phyloP scores from a whole-genome alignment of 2,113 vertebrate species.

The Hippolais icterina region DNA sequence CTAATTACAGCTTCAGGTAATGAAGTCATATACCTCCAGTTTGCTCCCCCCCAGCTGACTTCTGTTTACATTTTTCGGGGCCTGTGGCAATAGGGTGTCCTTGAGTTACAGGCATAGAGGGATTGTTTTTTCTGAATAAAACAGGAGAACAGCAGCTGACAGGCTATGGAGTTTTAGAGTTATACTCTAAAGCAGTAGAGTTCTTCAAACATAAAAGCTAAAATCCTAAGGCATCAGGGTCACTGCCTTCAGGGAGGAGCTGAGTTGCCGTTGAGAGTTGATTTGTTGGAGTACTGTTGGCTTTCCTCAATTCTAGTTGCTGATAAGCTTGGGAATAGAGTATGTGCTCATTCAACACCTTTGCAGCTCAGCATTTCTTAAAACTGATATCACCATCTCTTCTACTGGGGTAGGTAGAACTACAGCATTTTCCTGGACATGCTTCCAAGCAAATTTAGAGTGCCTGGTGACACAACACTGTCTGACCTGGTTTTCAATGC shows the following conservation, averaged over 20 bases:
- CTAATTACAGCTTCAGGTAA: neutral
- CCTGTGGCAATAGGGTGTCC: neutral
- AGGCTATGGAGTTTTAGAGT: neutral
- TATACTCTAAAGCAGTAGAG: neutral
- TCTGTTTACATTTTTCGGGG: neutral
- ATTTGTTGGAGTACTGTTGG: neutral
- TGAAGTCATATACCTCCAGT: neutral
- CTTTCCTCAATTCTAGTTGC: neutral
- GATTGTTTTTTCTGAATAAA: neutral
- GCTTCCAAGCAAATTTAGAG: neutral
- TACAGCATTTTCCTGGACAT: neutral
- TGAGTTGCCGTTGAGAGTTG: neutral
- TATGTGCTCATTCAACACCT: neutral
- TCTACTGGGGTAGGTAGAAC: neutral
- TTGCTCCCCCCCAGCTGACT: neutral
- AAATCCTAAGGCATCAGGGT: neutral
- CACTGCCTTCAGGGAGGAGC: neutral
- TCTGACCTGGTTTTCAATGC: neutral
- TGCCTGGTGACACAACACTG: neutral
- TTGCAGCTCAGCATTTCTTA: neutral
- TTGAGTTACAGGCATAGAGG: neutral
- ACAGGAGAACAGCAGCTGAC: neutral
- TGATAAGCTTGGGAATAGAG: neutral
- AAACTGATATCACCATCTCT: neutral
- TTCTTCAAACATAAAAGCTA: neutral